Evolutionary conservation across 2,113 vertebrate species (phyloP).

Genomic region (Malaclemys terrapin): DNA sequence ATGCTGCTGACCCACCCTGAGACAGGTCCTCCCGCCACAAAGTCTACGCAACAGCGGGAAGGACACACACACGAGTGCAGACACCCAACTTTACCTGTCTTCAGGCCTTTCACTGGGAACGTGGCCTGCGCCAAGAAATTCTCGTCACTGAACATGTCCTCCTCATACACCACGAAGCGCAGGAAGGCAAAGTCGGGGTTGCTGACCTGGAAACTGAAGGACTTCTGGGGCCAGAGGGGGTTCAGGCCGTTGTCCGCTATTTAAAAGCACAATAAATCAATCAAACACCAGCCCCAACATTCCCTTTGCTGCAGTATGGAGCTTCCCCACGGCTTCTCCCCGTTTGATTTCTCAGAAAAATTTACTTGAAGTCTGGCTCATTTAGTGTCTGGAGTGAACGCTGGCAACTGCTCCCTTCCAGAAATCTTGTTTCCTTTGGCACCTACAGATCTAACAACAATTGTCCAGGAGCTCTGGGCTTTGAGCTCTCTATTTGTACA

Average conservation of each 20-base stretch:
- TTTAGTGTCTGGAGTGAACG: not conserved
- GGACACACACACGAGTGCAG: fast-evolving
- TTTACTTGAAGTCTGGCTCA: not conserved
- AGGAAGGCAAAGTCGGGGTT: constrained; percentile 96
- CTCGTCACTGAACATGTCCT: constrained; percentile 99
- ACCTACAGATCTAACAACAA: not conserved
- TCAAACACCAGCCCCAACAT: not conserved
- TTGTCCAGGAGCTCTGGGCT: not conserved
- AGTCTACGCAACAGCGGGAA: not conserved
- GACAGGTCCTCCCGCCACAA: not conserved
- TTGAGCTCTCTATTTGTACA: not conserved
- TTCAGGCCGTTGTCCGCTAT: constrained; percentile 97
- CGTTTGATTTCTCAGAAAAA: not conserved
- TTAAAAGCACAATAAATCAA: not conserved
- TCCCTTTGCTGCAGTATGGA: fast-evolving
- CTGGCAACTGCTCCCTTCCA: not conserved
- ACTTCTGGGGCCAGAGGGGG: constrained; percentile 91
- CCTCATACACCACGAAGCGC: constrained; percentile 97
- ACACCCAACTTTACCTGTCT: constrained; percentile 85
- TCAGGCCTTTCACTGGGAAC: constrained; percentile 92
- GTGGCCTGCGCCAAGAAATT: constrained; percentile 98
- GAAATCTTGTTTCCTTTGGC: not conserved
- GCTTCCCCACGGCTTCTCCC: not conserved
- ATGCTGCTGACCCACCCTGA: not conserved
- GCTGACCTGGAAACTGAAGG: constrained; percentile 90